A percentile compares a stretch with the other conserved stretches of the same genome.
These are phyloP conservation scores for Ictidomys tridecemlineatus DNA, from an alignment of 2,113 vertebrate genomes.

Conservation along the genomic window DNA sequence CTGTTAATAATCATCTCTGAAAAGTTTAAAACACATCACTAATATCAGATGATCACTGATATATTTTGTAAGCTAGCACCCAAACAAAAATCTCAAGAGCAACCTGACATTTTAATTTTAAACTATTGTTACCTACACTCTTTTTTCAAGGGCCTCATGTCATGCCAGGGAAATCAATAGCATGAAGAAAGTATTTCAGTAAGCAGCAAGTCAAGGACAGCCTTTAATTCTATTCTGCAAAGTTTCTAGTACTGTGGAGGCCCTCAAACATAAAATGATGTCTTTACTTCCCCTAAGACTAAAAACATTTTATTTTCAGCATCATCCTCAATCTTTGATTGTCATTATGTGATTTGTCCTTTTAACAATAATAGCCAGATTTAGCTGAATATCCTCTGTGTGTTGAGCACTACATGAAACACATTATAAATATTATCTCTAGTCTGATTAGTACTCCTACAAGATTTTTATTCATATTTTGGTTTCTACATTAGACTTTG, in stretches of 20 bases:
- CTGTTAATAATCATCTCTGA: not conserved
- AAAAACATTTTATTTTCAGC: conserved; percentile 65
- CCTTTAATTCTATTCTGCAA: conserved; percentile 46
- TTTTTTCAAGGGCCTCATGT: not conserved
- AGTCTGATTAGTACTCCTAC: conserved; percentile 9
- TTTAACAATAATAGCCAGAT: conserved; percentile 1
- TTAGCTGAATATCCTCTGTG: not conserved
- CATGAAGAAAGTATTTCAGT: conserved; percentile 52
- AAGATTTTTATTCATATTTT: not conserved
- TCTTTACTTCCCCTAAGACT: not conserved
- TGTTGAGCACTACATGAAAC: not conserved
- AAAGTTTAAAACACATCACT: not conserved
- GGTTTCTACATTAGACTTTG: not conserved
- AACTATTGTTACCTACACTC: not conserved
- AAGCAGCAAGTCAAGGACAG: conserved; percentile 57
- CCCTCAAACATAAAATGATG: conserved; percentile 28
- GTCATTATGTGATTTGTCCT: not conserved
- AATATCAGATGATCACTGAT: not conserved
- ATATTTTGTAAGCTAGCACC: conserved; percentile 48
- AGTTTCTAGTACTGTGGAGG: not conserved
- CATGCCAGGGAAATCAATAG: conserved; percentile 68
- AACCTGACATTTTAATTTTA: conserved; percentile 53
- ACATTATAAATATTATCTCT: not conserved
- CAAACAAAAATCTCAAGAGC: conserved; percentile 53
- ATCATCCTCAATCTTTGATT: conserved; percentile 19